Evolutionary conservation across 2,888 invertebrate genomes (phyloP).

Genomic region (Strigamia crassipes): DNA sequence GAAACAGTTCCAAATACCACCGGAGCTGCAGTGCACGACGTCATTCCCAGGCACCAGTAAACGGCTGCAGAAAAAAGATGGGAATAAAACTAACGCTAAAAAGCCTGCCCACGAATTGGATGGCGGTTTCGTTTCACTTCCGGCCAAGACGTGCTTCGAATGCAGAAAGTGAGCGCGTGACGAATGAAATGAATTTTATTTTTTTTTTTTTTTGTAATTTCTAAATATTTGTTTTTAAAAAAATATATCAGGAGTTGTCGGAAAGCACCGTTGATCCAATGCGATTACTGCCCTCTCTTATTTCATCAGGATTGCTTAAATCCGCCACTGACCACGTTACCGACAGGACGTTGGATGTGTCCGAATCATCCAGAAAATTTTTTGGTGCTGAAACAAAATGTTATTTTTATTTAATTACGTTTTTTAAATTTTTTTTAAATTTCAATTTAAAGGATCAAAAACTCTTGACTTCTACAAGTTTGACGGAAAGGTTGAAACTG

Average conservation of each 20-base stretch:
- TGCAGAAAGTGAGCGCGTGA: slow-evolving; percentile 66
- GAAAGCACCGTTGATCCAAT: slow-evolving; percentile 80
- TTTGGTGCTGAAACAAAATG: slow-evolving; percentile 41
- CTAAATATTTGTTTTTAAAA: not conserved
- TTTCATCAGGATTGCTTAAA: slow-evolving; percentile 94
- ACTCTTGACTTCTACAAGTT: slow-evolving; percentile 76
- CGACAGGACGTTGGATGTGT: slow-evolving; percentile 95
- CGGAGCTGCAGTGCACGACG: slow-evolving; percentile 67
- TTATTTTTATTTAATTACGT: not conserved
- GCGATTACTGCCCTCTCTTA: slow-evolving; percentile 88
- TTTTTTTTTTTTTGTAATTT: not conserved
- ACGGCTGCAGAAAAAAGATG: slow-evolving; percentile 54
- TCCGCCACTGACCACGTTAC: slow-evolving; percentile 86
- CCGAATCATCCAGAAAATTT: slow-evolving; percentile 93
- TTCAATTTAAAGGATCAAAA: slow-evolving; percentile 58
- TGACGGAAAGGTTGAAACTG: slow-evolving; percentile 83
- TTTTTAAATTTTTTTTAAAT: not conserved
- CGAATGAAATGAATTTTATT: no score
- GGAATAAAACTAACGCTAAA: slow-evolving; percentile 54
- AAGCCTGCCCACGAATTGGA: slow-evolving; percentile 65
- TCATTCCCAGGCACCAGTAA: slow-evolving; percentile 60
- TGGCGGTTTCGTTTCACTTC: slow-evolving; percentile 76
- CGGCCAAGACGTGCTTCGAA: slow-evolving; percentile 81
- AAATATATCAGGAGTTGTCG: slow-evolving; percentile 71
- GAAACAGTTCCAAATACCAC: slow-evolving; percentile 83